Conservation (phyloP, 1,140 invertebrate species). For the Colletes latitarsis region DNA sequence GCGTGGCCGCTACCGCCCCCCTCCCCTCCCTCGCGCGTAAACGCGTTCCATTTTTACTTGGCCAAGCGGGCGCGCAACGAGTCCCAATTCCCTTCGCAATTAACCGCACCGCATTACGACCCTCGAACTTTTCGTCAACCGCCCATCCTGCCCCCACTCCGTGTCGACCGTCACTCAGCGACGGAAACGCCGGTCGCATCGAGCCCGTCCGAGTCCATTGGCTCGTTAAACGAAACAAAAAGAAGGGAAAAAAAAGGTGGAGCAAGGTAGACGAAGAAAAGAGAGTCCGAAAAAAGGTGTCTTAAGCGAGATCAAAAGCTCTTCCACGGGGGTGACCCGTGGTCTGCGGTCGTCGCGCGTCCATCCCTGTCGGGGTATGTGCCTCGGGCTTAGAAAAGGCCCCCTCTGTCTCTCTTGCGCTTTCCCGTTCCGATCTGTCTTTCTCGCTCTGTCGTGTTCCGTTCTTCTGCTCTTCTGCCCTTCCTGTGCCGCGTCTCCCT, state of each 20-base stretch:
- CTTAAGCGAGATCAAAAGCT: slow-evolving; percentile 67
- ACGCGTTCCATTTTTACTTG: slow-evolving; percentile 40
- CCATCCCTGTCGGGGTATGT: slow-evolving; percentile 54
- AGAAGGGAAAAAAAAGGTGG: not conserved
- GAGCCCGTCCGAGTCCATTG: slow-evolving; percentile 47
- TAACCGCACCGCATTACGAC: slow-evolving; percentile 43
- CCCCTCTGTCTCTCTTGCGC: not conserved
- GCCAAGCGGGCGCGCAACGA: slow-evolving; percentile 40
- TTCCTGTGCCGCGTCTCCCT: slow-evolving; percentile 7
- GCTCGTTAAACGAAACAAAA: slow-evolving; percentile 55
- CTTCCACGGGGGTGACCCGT: slow-evolving; percentile 65
- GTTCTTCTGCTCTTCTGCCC: slow-evolving; percentile 15
- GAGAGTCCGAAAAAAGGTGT: slow-evolving; percentile 59
- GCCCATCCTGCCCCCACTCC: not conserved
- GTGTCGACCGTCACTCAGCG: not conserved
- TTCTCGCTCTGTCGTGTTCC: not conserved
- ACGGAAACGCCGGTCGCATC: slow-evolving; percentile 2
- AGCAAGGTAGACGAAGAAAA: slow-evolving; percentile 46
- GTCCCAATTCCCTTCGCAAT: slow-evolving; percentile 56
- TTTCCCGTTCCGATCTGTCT: not conserved
- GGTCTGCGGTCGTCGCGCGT: slow-evolving; percentile 53
- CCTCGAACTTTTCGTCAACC: slow-evolving; percentile 54
- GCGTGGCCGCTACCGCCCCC: too few relatives aligned
- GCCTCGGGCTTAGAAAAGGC: slow-evolving; percentile 46
- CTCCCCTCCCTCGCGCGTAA: not conserved